These are phyloP conservation scores for Nettapus auritus DNA, from an alignment of 2,113 vertebrate genomes.

Conservation along the genomic window DNA sequence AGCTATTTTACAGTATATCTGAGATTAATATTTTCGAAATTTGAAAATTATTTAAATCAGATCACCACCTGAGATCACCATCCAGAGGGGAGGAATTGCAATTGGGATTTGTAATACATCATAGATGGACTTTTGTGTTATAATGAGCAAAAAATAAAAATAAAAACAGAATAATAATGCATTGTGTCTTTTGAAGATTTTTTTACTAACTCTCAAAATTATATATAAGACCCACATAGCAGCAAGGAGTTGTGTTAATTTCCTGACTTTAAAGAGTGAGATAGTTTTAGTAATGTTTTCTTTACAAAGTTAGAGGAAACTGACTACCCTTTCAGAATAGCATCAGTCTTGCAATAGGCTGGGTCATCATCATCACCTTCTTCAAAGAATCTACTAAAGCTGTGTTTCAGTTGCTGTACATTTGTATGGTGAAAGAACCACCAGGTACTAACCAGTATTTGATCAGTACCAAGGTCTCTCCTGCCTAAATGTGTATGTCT, in stretches of 20 bases:
- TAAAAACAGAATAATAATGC: background rate
- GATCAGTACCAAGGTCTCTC: background rate
- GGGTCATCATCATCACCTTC: accelerated
- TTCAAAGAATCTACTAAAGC: background rate
- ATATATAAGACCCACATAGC: accelerated
- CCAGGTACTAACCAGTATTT: background rate
- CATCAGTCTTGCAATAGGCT: background rate
- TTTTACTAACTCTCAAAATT: background rate
- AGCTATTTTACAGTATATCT: background rate
- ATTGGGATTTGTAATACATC: background rate
- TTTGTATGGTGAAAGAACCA: background rate
- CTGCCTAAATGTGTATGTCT: background rate
- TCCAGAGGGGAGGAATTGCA: background rate
- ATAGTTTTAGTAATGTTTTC: background rate
- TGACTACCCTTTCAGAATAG: background rate
- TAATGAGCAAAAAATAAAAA: background rate
- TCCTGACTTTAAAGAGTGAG: background rate
- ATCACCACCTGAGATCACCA: too few relatives aligned
- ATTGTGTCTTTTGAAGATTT: background rate
- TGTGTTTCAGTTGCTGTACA: background rate
- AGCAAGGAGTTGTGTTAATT: background rate
- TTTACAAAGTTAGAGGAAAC: background rate
- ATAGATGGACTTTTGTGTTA: background rate
- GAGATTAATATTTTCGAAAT: background rate
- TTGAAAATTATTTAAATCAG: background rate